These are phyloP conservation scores for Alouatta palliata DNA, from an alignment of 2,113 vertebrate species.

Conservation along the genomic window DNA sequence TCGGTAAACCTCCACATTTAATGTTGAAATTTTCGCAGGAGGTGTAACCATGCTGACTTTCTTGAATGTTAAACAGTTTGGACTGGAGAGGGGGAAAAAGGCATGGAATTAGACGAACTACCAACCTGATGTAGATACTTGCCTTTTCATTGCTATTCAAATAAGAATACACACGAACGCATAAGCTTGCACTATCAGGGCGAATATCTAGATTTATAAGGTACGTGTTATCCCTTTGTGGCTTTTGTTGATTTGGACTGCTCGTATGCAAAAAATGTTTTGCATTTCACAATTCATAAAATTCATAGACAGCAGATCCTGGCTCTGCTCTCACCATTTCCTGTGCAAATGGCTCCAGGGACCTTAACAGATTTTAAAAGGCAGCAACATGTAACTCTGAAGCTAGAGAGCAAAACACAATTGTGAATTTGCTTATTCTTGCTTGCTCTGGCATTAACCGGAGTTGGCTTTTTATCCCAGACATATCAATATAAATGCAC, in stretches of 20 bases:
- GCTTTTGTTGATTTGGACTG: neutral
- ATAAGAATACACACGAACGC: neutral
- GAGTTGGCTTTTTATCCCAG: constrained; percentile 67
- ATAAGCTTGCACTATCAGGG: neutral
- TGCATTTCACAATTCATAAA: neutral
- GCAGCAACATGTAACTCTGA: neutral
- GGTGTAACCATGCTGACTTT: constrained; percentile 3
- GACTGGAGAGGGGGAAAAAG: neutral
- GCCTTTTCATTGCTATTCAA: constrained; percentile 16
- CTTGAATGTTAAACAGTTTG: constrained; percentile 58
- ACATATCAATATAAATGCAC: constrained; percentile 55
- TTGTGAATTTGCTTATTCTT: constrained; percentile 64
- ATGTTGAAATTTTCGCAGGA: constrained; percentile 32
- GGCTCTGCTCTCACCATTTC: neutral
- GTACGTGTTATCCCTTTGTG: neutral
- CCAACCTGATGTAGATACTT: neutral
- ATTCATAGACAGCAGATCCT: neutral
- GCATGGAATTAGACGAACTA: neutral
- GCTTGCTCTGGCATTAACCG: constrained; percentile 57
- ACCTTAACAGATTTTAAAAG: neutral
- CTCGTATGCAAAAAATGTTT: neutral
- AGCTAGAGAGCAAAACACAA: constrained; percentile 14
- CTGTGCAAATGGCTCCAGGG: constrained; percentile 29
- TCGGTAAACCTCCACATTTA: constrained; percentile 40
- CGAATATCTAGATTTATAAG: neutral